A percentile compares a stretch with the other conserved stretches of the same genome.
Conservation (phyloP, 2,113 vertebrate genomes). For the Monopterus albus region DNA sequence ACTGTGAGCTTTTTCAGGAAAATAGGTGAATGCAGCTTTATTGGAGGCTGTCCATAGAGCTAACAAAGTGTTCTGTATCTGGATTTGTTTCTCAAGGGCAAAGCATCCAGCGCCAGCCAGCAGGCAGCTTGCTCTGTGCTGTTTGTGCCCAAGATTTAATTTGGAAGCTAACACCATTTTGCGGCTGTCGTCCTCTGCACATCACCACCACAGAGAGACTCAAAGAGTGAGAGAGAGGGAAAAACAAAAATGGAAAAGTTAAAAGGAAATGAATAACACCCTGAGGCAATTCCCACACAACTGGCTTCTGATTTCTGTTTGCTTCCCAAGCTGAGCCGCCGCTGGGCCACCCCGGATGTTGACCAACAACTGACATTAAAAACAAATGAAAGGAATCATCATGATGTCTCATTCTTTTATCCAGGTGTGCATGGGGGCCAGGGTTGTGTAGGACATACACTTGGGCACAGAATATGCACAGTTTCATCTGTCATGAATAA, state of each 20-base stretch:
- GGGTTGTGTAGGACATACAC: background rate
- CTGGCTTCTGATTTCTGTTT: conserved; percentile 66
- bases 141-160: conserved; percentile 68
- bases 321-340: conserved; percentile 61
- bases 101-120: conserved; percentile 39
- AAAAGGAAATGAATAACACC: conserved; percentile 71
- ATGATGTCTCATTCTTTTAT: conserved; percentile 10
- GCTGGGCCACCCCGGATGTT: conserved; percentile 2
- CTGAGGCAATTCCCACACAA: conserved; percentile 55
- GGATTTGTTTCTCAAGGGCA: conserved; percentile 73
- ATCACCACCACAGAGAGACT: background rate
- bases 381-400: conserved; percentile 50
- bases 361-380: conserved; percentile 51
- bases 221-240: background rate
- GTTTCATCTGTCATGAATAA: conserved; percentile 46
- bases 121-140: conserved; percentile 37
- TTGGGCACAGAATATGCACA: conserved; percentile 14
- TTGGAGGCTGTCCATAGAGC: conserved; percentile 47
- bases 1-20: background rate
- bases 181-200: conserved; percentile 35
- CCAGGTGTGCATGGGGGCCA: conserved; percentile 3
- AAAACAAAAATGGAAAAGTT: conserved; percentile 54
- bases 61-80: conserved; percentile 61
- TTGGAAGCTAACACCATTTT: conserved; percentile 71
- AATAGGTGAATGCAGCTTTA: conserved; percentile 9